phyloP scores from a whole-genome alignment of 2,113 vertebrate species.

The Phalacrocorax brasilianus region DNA sequence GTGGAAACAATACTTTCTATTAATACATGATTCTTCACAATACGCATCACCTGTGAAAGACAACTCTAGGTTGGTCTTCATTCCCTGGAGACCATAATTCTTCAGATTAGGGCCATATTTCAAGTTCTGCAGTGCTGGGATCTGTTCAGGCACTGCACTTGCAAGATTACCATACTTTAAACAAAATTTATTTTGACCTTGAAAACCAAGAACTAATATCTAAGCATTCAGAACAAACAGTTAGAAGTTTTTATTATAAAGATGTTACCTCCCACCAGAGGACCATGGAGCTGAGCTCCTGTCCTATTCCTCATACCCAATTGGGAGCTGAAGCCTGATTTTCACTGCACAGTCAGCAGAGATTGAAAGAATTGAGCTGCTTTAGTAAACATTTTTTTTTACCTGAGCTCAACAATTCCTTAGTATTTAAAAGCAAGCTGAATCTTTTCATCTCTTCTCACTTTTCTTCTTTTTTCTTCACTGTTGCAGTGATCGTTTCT shows the following conservation, averaged over 20 bases:
- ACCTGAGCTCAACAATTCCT: fast-evolving
- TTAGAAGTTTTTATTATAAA: neutral
- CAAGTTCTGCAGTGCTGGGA: neutral
- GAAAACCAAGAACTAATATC: neutral
- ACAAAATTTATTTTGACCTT: neutral
- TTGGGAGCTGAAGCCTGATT: neutral
- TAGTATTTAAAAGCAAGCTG: neutral
- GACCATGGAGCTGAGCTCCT: neutral
- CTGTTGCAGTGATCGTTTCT: neutral
- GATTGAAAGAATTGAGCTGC: neutral
- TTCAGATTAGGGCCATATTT: neutral
- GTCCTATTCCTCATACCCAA: neutral
- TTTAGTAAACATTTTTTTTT: neutral
- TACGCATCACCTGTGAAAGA: neutral
- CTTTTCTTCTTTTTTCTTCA: neutral
- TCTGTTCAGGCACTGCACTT: neutral
- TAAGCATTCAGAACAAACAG: neutral
- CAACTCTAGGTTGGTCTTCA: neutral
- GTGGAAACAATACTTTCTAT: neutral
- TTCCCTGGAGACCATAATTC: neutral
- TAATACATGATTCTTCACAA: neutral
- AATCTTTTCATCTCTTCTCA: neutral
- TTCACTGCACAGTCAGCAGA: neutral
- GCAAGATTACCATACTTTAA: neutral
- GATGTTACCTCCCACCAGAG: neutral